Base-by-base conservation (phyloP, 2,888 invertebrate genomes). In the Epistrophe eligans region DNA sequence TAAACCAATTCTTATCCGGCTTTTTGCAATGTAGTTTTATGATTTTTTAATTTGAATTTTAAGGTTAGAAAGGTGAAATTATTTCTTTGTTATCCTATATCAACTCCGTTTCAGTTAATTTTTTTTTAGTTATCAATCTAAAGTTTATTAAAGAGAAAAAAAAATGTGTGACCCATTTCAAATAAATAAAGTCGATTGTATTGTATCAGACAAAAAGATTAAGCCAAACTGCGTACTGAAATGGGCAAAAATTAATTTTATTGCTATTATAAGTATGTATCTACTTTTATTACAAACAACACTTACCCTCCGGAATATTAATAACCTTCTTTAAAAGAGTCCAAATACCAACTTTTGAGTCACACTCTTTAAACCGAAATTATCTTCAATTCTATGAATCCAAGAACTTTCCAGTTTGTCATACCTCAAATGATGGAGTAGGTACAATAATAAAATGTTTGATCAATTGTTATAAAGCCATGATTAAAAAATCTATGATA, bases 381-480 rank as follows among this genome's bases (percentile, higher is more conserved):
- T 62, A 19, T 24, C 13, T 62, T 43, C 5, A 50, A 0, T 19
- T 50, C 19, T 6, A 60, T 38, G 38, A 24, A 60, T 13, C 6
- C 38, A 38, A 11, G 17, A 48, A n/a, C 13, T 48, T 17, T 0
- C 8, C 11, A 32, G 66, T 66, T 48, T 32, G 66, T 66, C 66
- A 66, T 66, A 66, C 48, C 35, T 66, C 48, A 66, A 40, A 66
- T 66, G 66, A 66, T 48, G 4, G 32, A 66, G 48, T 48, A 66
- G n/a, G n/a, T n/a, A n/a, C n/a, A n/a, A 32, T 0, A 32, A 32
- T 32, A 32, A 17, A 48, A 50, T 60, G 40, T 70, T 60, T 60
- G 60, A 77, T 60, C 58, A 67, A 70, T 60, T 66, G 58, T 48
- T 57, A 57, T 35, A 57, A n/a, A 24, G n/a, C 62, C 57, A 48